Percentiles rank a stretch among this genome's conserved stretches.
phyloP scores from a whole-genome alignment of 1,140 invertebrate species.

The Trachelipus rathkii region DNA sequence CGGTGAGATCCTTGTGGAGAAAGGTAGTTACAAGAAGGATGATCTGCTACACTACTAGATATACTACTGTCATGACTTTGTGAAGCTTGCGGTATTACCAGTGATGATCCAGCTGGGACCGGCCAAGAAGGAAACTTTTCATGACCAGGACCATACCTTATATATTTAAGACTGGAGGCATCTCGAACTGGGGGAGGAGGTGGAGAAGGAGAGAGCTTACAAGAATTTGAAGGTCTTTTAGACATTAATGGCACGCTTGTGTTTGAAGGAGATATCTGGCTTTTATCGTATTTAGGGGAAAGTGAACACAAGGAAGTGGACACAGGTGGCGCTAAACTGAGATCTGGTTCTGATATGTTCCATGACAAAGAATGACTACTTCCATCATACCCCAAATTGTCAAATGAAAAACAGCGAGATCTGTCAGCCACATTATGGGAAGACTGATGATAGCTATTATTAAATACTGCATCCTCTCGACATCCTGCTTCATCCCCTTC shows the following conservation, averaged over 20 bases:
- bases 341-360: constrained; percentile 44
- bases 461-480: constrained; percentile 48
- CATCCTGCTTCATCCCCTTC: constrained; percentile 40
- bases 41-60: constrained; percentile 26
- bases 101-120: constrained; percentile 53
- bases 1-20: constrained; percentile 49
- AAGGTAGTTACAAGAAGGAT: constrained; percentile 27
- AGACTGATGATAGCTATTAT: constrained; percentile 26
- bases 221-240: constrained; percentile 27
- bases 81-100: constrained; percentile 54
- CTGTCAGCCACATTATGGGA: constrained; percentile 36
- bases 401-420: constrained; percentile 39
- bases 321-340: constrained; percentile 19
- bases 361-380: constrained; percentile 36
- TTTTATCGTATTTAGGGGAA: neutral
- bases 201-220: constrained; percentile 31
- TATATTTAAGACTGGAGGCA: constrained; percentile 62
- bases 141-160: constrained; percentile 65
- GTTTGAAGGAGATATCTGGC: constrained; percentile 17
- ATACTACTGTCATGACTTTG: constrained; percentile 33
- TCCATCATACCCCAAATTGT: constrained; percentile 34
- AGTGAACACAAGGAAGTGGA: neutral
- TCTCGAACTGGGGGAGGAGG: constrained; percentile 55
- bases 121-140: constrained; percentile 79
- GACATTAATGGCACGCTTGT: constrained; percentile 31